These are phyloP conservation scores for Melanotaenia parkinsoni DNA, from an alignment of 2,797 vertebrate genomes.

Conservation along the genomic window DNA sequence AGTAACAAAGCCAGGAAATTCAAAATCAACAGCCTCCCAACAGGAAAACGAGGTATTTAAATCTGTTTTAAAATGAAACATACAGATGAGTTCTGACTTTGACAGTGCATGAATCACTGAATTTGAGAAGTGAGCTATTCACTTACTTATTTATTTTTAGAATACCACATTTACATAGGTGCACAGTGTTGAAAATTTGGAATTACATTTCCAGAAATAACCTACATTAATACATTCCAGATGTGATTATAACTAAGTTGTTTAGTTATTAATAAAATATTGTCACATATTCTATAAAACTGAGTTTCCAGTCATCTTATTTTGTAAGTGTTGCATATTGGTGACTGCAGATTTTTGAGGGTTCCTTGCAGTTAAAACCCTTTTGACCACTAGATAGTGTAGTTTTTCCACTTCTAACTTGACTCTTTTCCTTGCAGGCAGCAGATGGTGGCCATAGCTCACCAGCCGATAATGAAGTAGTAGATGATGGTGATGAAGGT, in stretches of 20 bases:
- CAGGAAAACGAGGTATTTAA: slow-evolving; percentile 65
- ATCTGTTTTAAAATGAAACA: background rate
- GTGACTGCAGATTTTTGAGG: background rate
- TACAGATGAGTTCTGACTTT: background rate
- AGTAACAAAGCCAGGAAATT: slow-evolving; percentile 66
- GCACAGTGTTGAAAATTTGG: background rate
- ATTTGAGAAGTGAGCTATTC: background rate
- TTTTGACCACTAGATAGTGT: slow-evolving; percentile 29
- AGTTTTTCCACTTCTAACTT: background rate
- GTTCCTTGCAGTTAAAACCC: background rate
- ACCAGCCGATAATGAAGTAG: slow-evolving; percentile 65
- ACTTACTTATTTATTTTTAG: background rate
- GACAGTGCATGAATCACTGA: background rate
- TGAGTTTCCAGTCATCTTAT: background rate
- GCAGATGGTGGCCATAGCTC: slow-evolving; percentile 45
- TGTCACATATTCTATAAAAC: background rate
- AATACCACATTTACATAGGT: background rate
- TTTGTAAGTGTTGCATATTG: background rate
- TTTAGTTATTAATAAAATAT: background rate
- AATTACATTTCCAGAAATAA: background rate
- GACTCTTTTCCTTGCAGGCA: slow-evolving; percentile 53
- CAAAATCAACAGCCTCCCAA: slow-evolving; percentile 53
- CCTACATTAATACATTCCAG: background rate
- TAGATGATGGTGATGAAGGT: slow-evolving; percentile 80
- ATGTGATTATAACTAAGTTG: background rate